phyloP scores from a whole-genome alignment of 2,113 vertebrate species.

The Pterocles burchelli region DNA sequence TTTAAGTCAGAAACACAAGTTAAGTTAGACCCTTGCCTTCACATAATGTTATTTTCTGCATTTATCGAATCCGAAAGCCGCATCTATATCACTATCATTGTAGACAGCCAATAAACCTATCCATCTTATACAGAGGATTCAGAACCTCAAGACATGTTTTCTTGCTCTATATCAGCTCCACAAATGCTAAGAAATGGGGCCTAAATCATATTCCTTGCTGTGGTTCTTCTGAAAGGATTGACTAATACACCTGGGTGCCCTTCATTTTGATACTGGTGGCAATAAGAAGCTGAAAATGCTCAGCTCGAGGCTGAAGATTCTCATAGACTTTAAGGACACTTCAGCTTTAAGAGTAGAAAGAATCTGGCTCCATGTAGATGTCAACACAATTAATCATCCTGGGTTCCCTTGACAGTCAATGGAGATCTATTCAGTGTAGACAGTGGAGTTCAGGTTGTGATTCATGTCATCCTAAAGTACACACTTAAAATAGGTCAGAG shows the following conservation, averaged over 20 bases:
- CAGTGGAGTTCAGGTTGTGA: constrained; percentile 25
- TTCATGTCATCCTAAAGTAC: constrained; percentile 29
- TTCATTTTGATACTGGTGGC: neutral
- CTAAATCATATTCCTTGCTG: neutral
- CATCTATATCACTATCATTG: neutral
- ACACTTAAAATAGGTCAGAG: constrained; percentile 45
- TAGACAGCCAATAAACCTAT: neutral
- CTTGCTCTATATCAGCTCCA: neutral
- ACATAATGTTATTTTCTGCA: neutral
- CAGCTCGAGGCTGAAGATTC: neutral
- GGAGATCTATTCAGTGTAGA: neutral
- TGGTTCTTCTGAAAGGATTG: neutral
- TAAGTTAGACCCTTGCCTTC: neutral
- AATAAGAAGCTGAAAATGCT: neutral
- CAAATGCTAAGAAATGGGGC: neutral
- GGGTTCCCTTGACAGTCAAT: neutral
- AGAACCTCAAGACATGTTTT: neutral
- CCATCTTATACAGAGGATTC: neutral
- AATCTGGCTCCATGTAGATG: neutral
- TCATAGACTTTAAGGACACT: neutral
- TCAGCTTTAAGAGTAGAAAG: constrained; percentile 1
- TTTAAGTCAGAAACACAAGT: neutral
- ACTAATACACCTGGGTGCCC: neutral
- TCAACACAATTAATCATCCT: neutral
- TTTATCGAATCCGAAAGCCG: neutral